Evolutionary conservation across 1,140 invertebrate species (phyloP), one percentile per base, ranked within the genome.

Genomic region (Drosophila jambulina): DNA sequence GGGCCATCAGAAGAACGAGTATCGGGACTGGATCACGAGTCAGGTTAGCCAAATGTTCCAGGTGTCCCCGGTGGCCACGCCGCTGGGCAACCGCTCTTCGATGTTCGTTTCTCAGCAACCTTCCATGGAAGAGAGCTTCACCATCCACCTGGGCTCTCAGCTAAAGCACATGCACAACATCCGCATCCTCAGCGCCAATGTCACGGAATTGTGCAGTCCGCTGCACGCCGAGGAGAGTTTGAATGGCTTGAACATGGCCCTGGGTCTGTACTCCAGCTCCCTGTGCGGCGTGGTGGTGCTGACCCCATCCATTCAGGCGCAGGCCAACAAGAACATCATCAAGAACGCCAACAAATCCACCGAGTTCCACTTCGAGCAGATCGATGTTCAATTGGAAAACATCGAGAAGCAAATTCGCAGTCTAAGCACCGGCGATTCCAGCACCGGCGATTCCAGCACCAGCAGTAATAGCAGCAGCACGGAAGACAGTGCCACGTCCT

Each of bases 161-260:
- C 95, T 99, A 93, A 99, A 99, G 94, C 98, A 99, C 91, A 99
- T 98, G 94, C 98, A 99, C 93, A 99, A 99, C 93, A 96, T 99
- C 76, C 94, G 98, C 56, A 96, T 99, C 60, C 93, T 99, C 9
- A 96, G 97, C 72, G 96, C 96, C 13, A 96, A 98, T 93, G 95
- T 97, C 32, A 94, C 99, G 75, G 97, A 99, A 87, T 95, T 99
- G 70, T 98, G 98, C 93, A 94, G 95, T 70, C 92, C 92, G 0
- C 40, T 93, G 75, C 94, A 94, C 65, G 94, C 93, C 42, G 94
- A 95, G 78, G 94, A 94, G 92, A 81, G 91, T 36, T 60, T 93
- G 7, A 93, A 90, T 76, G 92, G 92, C 7, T 94, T 99, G 19
- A 98, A 99, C 94, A 99, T 98, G 67, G 97, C 98, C 49, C 95